Evolutionary conservation across 2,888 invertebrate genomes (phyloP).

Genomic region (Lampropteryx suffumata): DNA sequence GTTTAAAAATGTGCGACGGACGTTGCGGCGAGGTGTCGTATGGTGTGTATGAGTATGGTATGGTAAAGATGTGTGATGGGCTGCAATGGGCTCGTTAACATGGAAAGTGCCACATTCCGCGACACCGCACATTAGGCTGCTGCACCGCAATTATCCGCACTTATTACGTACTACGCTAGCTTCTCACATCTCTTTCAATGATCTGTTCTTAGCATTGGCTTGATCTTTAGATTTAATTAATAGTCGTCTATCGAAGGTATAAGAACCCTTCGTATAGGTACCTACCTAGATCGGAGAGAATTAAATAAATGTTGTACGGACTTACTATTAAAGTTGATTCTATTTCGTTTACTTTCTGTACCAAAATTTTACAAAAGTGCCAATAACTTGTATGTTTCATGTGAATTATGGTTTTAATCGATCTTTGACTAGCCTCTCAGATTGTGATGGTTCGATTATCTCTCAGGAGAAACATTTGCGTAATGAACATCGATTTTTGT

Average conservation of each 20-base stretch:
- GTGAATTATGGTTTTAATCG: no score
- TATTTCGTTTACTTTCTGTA: no score
- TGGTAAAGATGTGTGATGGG: conserved; percentile 46
- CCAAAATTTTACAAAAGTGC: no score
- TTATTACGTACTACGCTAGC: conserved; percentile 33
- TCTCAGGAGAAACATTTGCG: no score
- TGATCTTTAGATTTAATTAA: background rate
- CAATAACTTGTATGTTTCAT: no score
- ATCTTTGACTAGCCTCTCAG: no score
- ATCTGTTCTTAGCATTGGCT: conserved; percentile 21
- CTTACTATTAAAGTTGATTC: no score
- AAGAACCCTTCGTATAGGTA: no score
- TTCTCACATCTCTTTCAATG: conserved; percentile 38
- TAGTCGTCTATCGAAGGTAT: background rate
- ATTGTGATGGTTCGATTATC: no score
- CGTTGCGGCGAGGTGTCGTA: conserved; percentile 55
- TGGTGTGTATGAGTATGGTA: conserved; percentile 29
- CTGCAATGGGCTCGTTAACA: conserved; percentile 69
- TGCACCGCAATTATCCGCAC: conserved; percentile 61
- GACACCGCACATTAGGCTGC: conserved; percentile 69
- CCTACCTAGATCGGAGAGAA: no score
- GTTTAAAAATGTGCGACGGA: conserved; percentile 61
- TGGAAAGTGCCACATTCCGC: conserved; percentile 67
- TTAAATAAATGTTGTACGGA: no score
- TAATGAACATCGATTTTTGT: no score